Conservation (phyloP, 2,113 vertebrate species). For the Erythrocercus mccallii region DNA sequence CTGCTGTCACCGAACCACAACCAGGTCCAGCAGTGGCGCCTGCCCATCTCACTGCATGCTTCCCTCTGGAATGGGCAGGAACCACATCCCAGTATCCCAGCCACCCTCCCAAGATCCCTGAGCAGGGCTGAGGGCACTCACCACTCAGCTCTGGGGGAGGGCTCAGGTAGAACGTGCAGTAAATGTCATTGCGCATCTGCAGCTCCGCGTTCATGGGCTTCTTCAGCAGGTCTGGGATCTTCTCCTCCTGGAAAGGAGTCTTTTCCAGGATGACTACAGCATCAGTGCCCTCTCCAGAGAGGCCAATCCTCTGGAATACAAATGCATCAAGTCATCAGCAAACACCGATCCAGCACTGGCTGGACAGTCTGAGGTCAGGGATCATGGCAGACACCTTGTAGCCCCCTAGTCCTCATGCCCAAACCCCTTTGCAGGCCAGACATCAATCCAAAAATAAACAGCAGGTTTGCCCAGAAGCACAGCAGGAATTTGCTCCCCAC, state of each 20-base stretch:
- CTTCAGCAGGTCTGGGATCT: conserved; percentile 75
- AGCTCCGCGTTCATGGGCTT: conserved; percentile 73
- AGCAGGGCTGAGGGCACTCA: not conserved
- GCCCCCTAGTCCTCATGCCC: accelerated
- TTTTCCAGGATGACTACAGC: conserved; percentile 93
- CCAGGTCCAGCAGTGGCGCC: accelerated
- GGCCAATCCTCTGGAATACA: conserved; percentile 66
- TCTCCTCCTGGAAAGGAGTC: conserved; percentile 86
- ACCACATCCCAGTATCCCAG: accelerated
- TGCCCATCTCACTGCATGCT: no score
- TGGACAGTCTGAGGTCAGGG: not conserved
- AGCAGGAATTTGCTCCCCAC: not conserved
- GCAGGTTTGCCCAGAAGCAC: accelerated
- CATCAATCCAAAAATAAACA: not conserved
- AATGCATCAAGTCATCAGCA: not conserved
- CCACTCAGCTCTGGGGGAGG: conserved; percentile 84
- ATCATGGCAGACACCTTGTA: accelerated
- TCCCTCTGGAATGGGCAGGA: accelerated
- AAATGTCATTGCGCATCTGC: conserved; percentile 90
- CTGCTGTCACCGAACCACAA: not conserved
- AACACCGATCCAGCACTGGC: not conserved
- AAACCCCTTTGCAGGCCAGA: not conserved
- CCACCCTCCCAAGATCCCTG: accelerated
- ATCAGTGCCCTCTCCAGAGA: conserved; percentile 72
- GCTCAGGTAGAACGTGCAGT: conserved; percentile 85